Base-by-base conservation (phyloP, 2,113 vertebrate species). In the Grammomys dolichurus region DNA sequence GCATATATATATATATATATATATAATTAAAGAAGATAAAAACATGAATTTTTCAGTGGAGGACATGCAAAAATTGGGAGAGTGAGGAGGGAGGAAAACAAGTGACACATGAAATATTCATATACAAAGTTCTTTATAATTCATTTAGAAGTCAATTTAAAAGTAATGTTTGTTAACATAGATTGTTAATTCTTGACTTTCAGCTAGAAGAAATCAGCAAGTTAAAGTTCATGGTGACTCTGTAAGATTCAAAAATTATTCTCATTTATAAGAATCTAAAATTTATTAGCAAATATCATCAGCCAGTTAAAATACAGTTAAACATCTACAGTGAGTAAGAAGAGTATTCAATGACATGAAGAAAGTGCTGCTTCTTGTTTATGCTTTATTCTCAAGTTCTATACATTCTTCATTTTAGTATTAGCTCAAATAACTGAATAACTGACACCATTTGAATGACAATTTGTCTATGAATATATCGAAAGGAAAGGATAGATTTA, bases 181-280 rank as follows among this genome's bases (percentile, higher is more conserved):
- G 12, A 33, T n/a, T 93, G 93, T 90, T 87, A 98, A 97, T 97
- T 96, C 97, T 80, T 97, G 31, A 46, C 91, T 84, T 89, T 78
- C 33, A 73, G 54, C 3, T 94, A 5, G 95, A 93, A 12, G 36
- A 78, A 87, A 76, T 63, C 24, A 85, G 73, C 17, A 91, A 96
- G 33, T 56, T 85, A 63, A 86, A 69, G 16, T 63, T 92, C 48
- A 80, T 12, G 11, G 0, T 76, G 48, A 77, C 43, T 46, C 14
- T 46, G 87, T 51, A 19, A 80, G 33, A 63, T 46, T 63, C 56
- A 84, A 40, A 63, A 13, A 28, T 28, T 5, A 56, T 84, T 84
- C 22, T 77, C 24, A 56, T 72, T 84, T 72, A 12, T 0, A 85
- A 80, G 2, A 67, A 90, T 40, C 5, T 86, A 40, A 90, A 54